phyloP scores from a whole-genome alignment of 2,113 vertebrate species.

The Neodontobutis hainanensis region DNA sequence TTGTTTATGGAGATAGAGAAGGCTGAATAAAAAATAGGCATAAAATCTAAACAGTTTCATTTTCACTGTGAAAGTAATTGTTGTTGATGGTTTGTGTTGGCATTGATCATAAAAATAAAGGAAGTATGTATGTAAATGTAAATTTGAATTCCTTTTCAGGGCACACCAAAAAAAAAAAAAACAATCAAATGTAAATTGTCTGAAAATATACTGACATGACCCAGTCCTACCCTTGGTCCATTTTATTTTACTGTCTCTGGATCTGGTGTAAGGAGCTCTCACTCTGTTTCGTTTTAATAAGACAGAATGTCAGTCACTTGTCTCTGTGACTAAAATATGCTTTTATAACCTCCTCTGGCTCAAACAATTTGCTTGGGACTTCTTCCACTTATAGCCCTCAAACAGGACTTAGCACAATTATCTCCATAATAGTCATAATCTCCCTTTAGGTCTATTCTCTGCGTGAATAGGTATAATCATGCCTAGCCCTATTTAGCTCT shows the following conservation, averaged over 20 bases:
- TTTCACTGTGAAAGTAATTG: no score
- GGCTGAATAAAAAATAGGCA: no score
- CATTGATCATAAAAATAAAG: no score
- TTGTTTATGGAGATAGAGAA: no score
- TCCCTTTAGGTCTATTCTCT: slow-evolving; percentile 62
- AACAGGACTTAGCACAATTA: slow-evolving; percentile 66
- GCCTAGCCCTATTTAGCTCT: slow-evolving; percentile 30
- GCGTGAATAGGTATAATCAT: slow-evolving; percentile 68
- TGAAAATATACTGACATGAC: no score
- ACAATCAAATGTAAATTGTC: no score
- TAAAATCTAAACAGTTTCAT: no score
- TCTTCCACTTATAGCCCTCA: slow-evolving; percentile 33
- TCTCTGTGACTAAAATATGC: slow-evolving; percentile 41
- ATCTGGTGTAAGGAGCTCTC: background rate
- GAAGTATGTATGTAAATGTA: no score
- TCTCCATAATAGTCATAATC: slow-evolving; percentile 67
- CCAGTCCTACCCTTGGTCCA: background rate
- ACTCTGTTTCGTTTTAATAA: slow-evolving; percentile 13
- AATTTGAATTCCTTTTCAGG: no score
- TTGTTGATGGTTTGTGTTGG: no score
- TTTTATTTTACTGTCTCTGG: background rate
- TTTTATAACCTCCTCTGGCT: slow-evolving; percentile 28
- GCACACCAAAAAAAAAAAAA: no score
- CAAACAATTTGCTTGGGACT: slow-evolving; percentile 26
- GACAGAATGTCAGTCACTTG: background rate